phyloP scores from a whole-genome alignment of 2,888 invertebrate genomes.

The Dendrolimus pini region DNA sequence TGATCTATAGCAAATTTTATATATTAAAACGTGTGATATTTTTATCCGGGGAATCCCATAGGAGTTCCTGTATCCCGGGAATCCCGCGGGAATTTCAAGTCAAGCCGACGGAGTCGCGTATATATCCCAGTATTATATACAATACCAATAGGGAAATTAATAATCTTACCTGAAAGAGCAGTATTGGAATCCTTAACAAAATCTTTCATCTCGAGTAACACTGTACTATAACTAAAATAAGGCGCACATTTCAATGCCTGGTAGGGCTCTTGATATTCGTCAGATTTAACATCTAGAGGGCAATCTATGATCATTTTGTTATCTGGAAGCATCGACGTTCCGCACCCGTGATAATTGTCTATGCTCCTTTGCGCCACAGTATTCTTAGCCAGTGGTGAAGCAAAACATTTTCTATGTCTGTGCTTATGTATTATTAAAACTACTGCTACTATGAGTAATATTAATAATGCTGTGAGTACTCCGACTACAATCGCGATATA shows the following conservation, averaged over 20 bases:
- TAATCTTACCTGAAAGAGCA: constrained; percentile 51
- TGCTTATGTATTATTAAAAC: constrained; percentile 84
- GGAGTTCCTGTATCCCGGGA: too few species aligned
- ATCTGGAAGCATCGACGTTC: constrained; percentile 71
- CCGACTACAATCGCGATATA: constrained; percentile 87
- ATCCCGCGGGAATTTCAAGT: too few species aligned
- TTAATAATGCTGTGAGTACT: constrained; percentile 83
- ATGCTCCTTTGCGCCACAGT: constrained; percentile 59
- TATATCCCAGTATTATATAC: too few species aligned
- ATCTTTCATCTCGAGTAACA: constrained; percentile 85
- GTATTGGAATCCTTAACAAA: constrained; percentile 70
- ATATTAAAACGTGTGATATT: too few species aligned
- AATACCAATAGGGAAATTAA: too few species aligned
- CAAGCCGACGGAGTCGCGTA: too few species aligned
- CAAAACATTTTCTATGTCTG: constrained; percentile 83
- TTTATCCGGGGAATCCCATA: too few species aligned
- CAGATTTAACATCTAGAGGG: constrained; percentile 79
- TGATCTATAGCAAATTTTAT: too few species aligned
- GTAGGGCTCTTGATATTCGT: constrained; percentile 88
- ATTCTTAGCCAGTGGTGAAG: constrained; percentile 79
- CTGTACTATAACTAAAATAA: constrained; percentile 85
- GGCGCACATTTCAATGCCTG: constrained; percentile 85
- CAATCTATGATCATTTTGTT: constrained; percentile 75
- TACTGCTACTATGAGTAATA: constrained; percentile 83
- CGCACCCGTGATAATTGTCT: constrained; percentile 76